Evolutionary conservation across 2,888 invertebrate genomes (phyloP).

Genomic region (Lamellibrachia satsuma): DNA sequence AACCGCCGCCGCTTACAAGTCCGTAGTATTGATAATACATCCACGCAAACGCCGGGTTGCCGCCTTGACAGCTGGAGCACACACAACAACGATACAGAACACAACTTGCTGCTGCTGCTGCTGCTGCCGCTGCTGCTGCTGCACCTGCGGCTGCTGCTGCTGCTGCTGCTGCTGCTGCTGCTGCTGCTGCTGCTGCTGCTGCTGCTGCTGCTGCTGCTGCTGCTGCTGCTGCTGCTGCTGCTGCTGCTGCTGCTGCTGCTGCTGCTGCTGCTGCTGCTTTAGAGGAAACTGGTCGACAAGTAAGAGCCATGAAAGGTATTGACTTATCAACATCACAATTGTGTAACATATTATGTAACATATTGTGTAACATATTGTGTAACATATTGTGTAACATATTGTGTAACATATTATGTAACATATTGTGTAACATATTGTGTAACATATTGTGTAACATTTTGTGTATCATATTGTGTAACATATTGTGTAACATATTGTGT

Average conservation of each 20-base stretch:
- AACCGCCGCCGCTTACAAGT: conserved; percentile 87
- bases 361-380: too few species aligned
- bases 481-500: too few species aligned
- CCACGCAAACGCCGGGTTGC: conserved; percentile 86
- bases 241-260: conserved; percentile 1
- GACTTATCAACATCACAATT: background rate
- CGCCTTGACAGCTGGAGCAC: conserved; percentile 73
- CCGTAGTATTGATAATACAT: conserved; percentile 84
- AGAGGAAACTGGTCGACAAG: background rate
- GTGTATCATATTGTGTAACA: too few species aligned
- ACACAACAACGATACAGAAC: background rate
- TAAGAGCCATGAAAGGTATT: background rate
- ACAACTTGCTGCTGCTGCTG: too few species aligned
- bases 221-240: conserved; percentile 30
- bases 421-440: too few species aligned
- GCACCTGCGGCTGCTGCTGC: conserved; percentile 26
- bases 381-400: too few species aligned
- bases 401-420: too few species aligned
- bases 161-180: conserved; percentile 28
- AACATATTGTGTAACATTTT: too few species aligned
- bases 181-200: conserved; percentile 32
- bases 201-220: conserved; percentile 34
- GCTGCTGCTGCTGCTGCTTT: conserved; percentile 14
- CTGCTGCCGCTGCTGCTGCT: background rate
- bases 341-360: background rate